Evolutionary conservation across 2,113 vertebrate genomes (phyloP).

Genomic region (Amblyornis subalaris): DNA sequence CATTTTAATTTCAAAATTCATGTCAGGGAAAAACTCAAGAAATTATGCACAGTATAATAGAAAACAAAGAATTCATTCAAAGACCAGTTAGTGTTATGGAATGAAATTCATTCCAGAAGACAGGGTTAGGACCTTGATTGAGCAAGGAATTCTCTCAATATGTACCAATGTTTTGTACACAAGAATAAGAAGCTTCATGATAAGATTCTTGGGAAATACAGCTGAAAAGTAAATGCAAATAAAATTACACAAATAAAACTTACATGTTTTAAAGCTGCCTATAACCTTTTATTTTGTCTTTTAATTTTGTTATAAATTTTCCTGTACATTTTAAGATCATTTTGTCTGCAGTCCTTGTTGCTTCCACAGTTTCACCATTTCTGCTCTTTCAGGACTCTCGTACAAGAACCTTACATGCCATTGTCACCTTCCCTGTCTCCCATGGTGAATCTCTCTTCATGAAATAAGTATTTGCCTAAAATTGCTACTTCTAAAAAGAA

Average conservation of each 20-base stretch:
- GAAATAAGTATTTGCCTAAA: neutral
- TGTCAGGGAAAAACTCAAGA: conserved; percentile 4
- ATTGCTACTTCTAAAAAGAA: neutral
- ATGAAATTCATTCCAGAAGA: conserved; percentile 44
- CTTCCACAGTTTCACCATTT: neutral
- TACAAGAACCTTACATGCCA: neutral
- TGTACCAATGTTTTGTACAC: neutral
- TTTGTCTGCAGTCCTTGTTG: neutral
- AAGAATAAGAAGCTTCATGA: neutral
- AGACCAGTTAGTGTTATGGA: neutral
- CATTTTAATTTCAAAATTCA: conserved; percentile 24
- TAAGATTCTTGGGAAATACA: neutral
- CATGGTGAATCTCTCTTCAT: neutral
- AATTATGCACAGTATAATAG: conserved; percentile 14
- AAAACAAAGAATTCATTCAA: conserved; percentile 60
- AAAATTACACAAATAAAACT: neutral
- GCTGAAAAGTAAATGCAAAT: neutral
- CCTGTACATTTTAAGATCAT: neutral
- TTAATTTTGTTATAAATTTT: neutral
- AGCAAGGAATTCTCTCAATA: neutral
- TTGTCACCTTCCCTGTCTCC: neutral
- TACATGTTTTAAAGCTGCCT: fast-evolving
- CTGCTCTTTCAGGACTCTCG: neutral
- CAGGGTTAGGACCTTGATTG: conserved; percentile 18
- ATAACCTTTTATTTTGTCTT: neutral